Evolutionary conservation across 2,797 vertebrate species (phyloP), one percentile per base, ranked within the genome.

Genomic region (Anguilla pacifica): DNA sequence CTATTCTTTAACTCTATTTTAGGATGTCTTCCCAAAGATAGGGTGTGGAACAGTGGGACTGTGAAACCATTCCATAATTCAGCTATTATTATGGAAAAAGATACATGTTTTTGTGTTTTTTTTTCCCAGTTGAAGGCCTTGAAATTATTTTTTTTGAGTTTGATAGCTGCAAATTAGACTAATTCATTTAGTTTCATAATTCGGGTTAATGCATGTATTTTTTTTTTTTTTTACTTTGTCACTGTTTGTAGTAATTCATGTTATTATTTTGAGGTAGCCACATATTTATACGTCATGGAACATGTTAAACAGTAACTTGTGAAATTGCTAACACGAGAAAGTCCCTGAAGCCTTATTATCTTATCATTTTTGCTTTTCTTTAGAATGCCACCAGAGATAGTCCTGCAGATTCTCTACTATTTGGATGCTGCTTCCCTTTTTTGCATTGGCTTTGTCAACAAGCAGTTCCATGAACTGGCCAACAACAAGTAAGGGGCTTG

Each of bases 371-470:
- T 2, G 55, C 88, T 90, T 22, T 77, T 86, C 19, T 82, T 9
- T 89, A 99, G 98, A 74, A 88, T 99, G 91, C 97, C 98, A 31
- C 87, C 94, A 87, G 97, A 98, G 93, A 90, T 98, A 39, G 90
- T 98, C 59, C 85, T 96, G 85, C 97, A 96, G 94, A 97, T 99
- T 88, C 92, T 99, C 83, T 97, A 95, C 25, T 96, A 95, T 92
- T 93, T 99, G 94, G 97, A 99, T 93, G 94, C 94, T 1, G 91
- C 89, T 0, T 93, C 97, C 87, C 94, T 99, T 6, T 93, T 96
- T 90, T 95, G 91, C 89, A 35, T 95, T 11, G 95, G 96, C 82
- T 96, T 97, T 64, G 94, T 97, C 90, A 98, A 92, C 92, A 97
- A 94, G 72, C 91, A 46, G 88, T 96, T 99, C 91, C 93, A 94